A percentile compares a stretch with the other conserved stretches of the same genome.
Conservation (phyloP, 2,113 vertebrate species). For the Caranx melampygus region DNA sequence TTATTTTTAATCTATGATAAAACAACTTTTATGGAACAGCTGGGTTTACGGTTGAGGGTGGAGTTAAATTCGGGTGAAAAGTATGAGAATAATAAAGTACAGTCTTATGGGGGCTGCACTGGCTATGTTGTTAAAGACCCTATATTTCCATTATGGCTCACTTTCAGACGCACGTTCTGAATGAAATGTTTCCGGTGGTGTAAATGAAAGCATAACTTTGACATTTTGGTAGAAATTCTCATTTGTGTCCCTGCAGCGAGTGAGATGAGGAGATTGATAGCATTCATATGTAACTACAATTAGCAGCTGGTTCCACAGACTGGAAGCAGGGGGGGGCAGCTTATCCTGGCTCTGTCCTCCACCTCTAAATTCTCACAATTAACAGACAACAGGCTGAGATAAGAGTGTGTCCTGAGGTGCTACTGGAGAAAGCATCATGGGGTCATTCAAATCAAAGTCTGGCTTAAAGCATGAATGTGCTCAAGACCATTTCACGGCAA, state of each 20-base stretch:
- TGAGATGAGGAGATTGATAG: no score
- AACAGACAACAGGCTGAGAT: background rate
- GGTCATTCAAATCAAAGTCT: constrained; percentile 33
- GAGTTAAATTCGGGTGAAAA: no score
- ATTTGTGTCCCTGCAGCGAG: no score
- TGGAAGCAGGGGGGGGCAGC: no score
- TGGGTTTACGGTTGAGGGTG: no score
- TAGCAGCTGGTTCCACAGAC: background rate
- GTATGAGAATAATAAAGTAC: no score
- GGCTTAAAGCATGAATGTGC: background rate
- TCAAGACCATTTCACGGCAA: constrained; percentile 12
- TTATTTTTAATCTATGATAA: no score
- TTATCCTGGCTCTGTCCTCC: background rate
- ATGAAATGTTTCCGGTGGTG: background rate
- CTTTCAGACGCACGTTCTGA: background rate
- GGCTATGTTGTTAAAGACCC: no score
- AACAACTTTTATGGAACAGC: no score
- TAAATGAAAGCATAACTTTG: background rate
- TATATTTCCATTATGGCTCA: background rate
- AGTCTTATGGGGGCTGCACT: no score
- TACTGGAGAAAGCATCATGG: constrained; percentile 20
- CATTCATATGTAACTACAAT: no score
- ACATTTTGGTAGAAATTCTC: background rate
- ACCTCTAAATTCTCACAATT: background rate
- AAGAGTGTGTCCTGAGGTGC: constrained; percentile 6